phyloP scores from a whole-genome alignment of 2,888 invertebrate genomes.

The Phengaris alcon region DNA sequence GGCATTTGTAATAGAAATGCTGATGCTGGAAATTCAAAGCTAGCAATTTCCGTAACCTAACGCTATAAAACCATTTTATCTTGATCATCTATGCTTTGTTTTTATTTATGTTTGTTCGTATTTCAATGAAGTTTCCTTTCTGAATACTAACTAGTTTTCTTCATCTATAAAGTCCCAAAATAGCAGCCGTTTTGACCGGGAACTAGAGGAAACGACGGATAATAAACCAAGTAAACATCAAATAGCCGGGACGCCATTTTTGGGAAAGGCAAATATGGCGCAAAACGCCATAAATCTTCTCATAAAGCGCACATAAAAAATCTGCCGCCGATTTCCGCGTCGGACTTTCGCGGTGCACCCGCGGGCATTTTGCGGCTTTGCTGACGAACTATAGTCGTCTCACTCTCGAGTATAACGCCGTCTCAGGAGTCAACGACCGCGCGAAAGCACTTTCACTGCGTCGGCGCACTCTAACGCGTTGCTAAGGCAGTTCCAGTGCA shows the following conservation, averaged over 20 bases:
- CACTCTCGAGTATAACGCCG: constrained; percentile 47
- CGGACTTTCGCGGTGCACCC: constrained; percentile 63
- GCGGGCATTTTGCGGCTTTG: constrained; percentile 65
- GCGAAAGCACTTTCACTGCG: constrained; percentile 79
- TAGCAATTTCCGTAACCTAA: too few species aligned
- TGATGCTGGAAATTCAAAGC: too few species aligned
- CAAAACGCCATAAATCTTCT: constrained; percentile 48
- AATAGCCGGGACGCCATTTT: constrained; percentile 24
- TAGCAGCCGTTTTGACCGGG: background rate
- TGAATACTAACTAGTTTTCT: background rate
- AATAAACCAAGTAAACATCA: background rate
- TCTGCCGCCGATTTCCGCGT: constrained; percentile 68
- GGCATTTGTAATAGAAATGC: too few species aligned
- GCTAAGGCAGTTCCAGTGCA: constrained; percentile 57
- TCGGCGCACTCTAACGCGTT: constrained; percentile 61
- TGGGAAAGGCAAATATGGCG: constrained; percentile 28
- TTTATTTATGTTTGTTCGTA: too few species aligned
- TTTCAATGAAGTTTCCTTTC: background rate
- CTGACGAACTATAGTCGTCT: constrained; percentile 61
- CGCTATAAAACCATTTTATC: too few species aligned
- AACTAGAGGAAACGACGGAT: background rate
- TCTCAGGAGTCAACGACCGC: constrained; percentile 72
- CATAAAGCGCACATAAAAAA: constrained; percentile 66
- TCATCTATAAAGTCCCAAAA: background rate
- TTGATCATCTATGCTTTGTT: too few species aligned